phyloP scores from a whole-genome alignment of 2,797 vertebrate species.

The Fistularia commersonii region DNA sequence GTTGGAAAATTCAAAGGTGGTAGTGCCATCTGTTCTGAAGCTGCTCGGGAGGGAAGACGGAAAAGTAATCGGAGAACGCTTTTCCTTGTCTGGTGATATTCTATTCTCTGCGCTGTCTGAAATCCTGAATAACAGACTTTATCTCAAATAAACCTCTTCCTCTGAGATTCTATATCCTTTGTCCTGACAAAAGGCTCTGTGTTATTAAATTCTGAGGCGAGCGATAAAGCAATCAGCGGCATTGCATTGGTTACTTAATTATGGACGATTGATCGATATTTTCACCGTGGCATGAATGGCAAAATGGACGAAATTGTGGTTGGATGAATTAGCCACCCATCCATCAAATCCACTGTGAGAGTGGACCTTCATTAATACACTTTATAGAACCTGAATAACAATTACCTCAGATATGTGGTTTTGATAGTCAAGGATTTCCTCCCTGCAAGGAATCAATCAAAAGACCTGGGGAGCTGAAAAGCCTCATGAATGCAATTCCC shows the following conservation, averaged over 20 bases:
- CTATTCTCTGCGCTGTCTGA: conserved; percentile 31
- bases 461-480: too few relatives aligned
- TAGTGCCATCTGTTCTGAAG: conserved; percentile 76
- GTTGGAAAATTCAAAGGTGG: conserved; percentile 74
- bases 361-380: background rate
- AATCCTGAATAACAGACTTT: conserved; percentile 36
- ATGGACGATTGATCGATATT: conserved; percentile 54
- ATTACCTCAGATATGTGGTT: too few relatives aligned
- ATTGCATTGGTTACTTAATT: conserved; percentile 64
- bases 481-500: too few relatives aligned
- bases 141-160: conserved; percentile 54
- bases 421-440: too few relatives aligned
- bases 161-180: conserved; percentile 3
- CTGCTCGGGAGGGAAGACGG: conserved; percentile 50
- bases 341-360: conserved; percentile 38
- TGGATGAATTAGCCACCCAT: conserved; percentile 72
- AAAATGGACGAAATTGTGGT: conserved; percentile 51
- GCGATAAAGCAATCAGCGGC: conserved; percentile 41
- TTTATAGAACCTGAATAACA: too few relatives aligned
- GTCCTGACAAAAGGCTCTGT: conserved; percentile 34
- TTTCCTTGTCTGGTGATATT: conserved; percentile 40
- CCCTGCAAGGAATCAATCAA: too few relatives aligned
- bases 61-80: conserved; percentile 14
- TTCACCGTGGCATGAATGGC: conserved; percentile 46
- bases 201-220: conserved; percentile 33